Conservation (phyloP, 2,888 invertebrate genomes). For the Macropis europaea region DNA sequence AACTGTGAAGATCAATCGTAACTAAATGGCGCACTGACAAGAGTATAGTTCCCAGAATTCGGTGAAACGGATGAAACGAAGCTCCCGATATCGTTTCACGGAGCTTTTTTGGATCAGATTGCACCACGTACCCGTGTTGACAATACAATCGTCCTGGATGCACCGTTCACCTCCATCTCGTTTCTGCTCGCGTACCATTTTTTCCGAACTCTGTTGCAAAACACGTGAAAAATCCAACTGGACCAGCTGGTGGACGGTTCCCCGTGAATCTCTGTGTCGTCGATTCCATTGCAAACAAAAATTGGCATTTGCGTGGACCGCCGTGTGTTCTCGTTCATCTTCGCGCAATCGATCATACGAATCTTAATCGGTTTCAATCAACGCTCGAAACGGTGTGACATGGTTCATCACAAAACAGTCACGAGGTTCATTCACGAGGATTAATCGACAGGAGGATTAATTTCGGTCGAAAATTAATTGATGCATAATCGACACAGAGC, state of each 20-base stretch:
- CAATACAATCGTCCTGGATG: constrained; percentile 4
- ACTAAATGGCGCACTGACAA: too few relatives aligned
- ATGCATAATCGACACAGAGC: too few relatives aligned
- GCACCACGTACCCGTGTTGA: constrained; percentile 27
- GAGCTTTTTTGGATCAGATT: neutral
- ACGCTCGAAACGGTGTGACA: too few relatives aligned
- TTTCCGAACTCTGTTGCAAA: constrained; percentile 56
- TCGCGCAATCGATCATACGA: neutral
- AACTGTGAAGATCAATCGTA: too few relatives aligned
- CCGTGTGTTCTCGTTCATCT: constrained; percentile 56
- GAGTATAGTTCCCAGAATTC: neutral
- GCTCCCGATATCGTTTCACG: neutral
- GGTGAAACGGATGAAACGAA: neutral
- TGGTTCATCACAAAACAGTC: too few relatives aligned
- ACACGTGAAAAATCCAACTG: constrained; percentile 51
- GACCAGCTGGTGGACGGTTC: constrained; percentile 53
- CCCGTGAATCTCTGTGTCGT: constrained; percentile 21
- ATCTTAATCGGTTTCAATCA: too few relatives aligned
- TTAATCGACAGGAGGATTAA: too few relatives aligned
- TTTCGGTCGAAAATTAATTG: too few relatives aligned
- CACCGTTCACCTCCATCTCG: constrained; percentile 54
- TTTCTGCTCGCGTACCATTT: constrained; percentile 56
- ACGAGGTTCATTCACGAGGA: too few relatives aligned
- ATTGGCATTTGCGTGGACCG: constrained; percentile 64
- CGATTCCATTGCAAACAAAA: constrained; percentile 59